Percentiles rank a stretch among this genome's conserved stretches.
These are phyloP conservation scores for Drosophila ezoana DNA, from an alignment of 2,888 invertebrate species.

Conservation along the genomic window DNA sequence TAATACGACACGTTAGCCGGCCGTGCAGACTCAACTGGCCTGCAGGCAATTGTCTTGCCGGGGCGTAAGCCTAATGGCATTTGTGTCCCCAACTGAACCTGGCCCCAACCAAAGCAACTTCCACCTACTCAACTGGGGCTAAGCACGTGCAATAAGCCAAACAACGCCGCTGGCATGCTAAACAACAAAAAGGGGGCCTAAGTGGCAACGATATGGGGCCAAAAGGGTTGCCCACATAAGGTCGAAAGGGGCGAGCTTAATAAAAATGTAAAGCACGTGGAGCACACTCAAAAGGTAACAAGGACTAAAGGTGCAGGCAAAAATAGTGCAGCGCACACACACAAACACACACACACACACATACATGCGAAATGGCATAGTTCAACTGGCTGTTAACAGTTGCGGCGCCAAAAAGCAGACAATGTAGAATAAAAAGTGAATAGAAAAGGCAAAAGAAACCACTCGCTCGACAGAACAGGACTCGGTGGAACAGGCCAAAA, in stretches of 20 bases:
- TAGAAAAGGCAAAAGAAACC: slow-evolving; percentile 30
- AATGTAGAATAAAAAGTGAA: slow-evolving; percentile 32
- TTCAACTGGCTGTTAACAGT: slow-evolving; percentile 82
- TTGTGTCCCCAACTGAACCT: slow-evolving; percentile 47
- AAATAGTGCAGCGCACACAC: slow-evolving; percentile 71
- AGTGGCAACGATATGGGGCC: slow-evolving; percentile 42
- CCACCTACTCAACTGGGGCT: slow-evolving; percentile 45
- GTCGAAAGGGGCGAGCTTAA: slow-evolving; percentile 62
- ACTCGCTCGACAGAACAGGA: slow-evolving; percentile 40
- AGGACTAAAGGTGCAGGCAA: slow-evolving; percentile 64
- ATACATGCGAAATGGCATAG: slow-evolving; percentile 75
- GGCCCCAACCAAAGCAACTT: not conserved
- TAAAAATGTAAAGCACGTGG: slow-evolving; percentile 83
- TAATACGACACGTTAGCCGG: slow-evolving; percentile 80
- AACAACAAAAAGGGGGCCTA: slow-evolving; percentile 48
- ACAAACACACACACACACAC: not conserved
- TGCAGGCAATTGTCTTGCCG: slow-evolving; percentile 69
- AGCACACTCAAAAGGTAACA: slow-evolving; percentile 45
- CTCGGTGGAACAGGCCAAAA: slow-evolving; percentile 59
- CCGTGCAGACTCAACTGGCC: slow-evolving; percentile 62
- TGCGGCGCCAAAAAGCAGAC: slow-evolving; percentile 74
- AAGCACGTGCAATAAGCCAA: slow-evolving; percentile 79
- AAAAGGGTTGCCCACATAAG: slow-evolving; percentile 67
- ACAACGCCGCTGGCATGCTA: slow-evolving; percentile 81
- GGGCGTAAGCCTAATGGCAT: slow-evolving; percentile 75